A percentile compares a stretch with the other conserved stretches of the same genome.
Conservation (phyloP, 2,888 invertebrate species). For the Dasysyrphus tricinctus region DNA sequence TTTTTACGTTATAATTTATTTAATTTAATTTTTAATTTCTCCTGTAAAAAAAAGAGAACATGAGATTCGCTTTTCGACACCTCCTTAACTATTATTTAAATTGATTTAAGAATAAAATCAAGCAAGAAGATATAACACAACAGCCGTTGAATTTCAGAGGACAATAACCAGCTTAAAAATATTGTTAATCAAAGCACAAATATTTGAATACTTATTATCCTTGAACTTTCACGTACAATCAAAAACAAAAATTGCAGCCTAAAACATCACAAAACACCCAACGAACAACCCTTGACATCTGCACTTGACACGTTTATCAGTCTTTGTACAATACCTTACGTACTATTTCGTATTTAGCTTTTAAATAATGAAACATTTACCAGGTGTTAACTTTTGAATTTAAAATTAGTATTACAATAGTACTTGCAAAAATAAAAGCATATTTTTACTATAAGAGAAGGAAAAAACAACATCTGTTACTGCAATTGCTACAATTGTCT, state of each 20-base stretch:
- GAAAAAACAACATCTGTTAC: constrained; percentile 48
- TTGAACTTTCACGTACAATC: neutral
- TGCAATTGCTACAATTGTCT: constrained; percentile 24
- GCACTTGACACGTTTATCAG: constrained; percentile 35
- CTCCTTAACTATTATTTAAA: no score
- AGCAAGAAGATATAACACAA: no score
- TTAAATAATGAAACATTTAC: constrained; percentile 48
- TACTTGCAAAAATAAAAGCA: constrained; percentile 6
- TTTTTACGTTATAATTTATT: no score
- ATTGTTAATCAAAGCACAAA: neutral
- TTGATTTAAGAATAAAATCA: no score
- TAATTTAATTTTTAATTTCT: no score
- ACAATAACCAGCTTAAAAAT: no score
- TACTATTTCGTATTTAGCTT: constrained; percentile 3
- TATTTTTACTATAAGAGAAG: neutral
- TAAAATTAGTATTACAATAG: constrained; percentile 27
- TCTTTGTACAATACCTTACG: neutral
- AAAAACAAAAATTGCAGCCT: neutral
- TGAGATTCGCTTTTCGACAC: no score
- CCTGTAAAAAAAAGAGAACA: no score
- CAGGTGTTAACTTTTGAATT: constrained; percentile 60
- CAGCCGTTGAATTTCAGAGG: no score
- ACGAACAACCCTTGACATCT: constrained; percentile 1
- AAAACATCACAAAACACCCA: neutral
- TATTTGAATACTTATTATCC: neutral